Evolutionary conservation across 2,888 invertebrate species (phyloP), one percentile per base, ranked within the genome.

Genomic region (Tuta absoluta): DNA sequence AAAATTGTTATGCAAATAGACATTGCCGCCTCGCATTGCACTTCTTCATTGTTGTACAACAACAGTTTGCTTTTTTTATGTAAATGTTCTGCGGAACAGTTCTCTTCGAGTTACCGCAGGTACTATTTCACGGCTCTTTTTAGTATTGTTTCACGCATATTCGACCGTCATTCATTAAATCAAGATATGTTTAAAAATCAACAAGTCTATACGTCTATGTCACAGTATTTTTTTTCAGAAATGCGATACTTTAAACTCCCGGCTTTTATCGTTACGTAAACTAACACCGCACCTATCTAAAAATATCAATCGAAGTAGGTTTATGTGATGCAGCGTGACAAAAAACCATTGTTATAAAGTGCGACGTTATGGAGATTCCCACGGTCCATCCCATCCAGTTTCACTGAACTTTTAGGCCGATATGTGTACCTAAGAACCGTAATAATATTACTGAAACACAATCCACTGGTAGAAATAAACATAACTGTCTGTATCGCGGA

Each of bases 1-100:
- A 73, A 84, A 86, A 86, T 84, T 84, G 78, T 85, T 86, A 86
- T 87, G 86, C 81, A 85, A 86, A 88, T 85, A 79, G 64, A 69
- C 68, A 67, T 80, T 79, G 78, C 78, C 75, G 72, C 76, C 73
- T 78, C 72, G 73, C 71, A 71, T 70, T 73, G 33, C 60, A 60
- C 60, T 60, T 56, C 74, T 71, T 70, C 74, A 72, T 56, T 56
- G 17, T 53, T 53, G 51, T 53, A 53, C 51, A 53, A 51, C 21
- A 51, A 56, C 24, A 33, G n/a, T 56, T 28, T 33, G 17, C 24
- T n/a, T 17, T 19, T n/a, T 53, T 56, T 33, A 33, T 56, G 17
- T 33, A 56, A 19, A 51, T 19, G 19, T 51, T 21, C 12, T 21
- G n/a, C n/a, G 45, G 45, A 45, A 45, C 45, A 45, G 3, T 45